Evolutionary conservation across 2,113 vertebrate genomes (phyloP).

Genomic region (Epinephelus cyanopodus): DNA sequence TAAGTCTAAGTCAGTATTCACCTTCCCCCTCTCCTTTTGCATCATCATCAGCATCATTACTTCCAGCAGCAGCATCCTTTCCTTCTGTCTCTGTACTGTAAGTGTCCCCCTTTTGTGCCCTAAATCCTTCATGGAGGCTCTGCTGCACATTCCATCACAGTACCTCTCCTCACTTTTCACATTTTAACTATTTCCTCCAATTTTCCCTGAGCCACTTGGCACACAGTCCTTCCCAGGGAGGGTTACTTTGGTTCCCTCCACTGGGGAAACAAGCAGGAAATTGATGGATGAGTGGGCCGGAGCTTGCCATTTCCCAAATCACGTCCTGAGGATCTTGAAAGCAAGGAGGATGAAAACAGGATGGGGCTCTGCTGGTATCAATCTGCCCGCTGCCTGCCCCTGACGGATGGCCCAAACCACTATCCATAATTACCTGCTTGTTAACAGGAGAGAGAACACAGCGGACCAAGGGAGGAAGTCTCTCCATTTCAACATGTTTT

Average conservation of each 20-base stretch:
- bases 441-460: conserved; percentile 70
- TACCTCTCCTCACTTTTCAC: conserved; percentile 12
- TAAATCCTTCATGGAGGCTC: conserved; percentile 13
- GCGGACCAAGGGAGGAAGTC: conserved; percentile 30
- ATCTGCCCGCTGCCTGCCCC: conserved; percentile 64
- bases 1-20: conserved; percentile 25
- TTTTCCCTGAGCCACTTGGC: conserved; percentile 10
- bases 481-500: neutral
- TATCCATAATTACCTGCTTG: conserved; percentile 81
- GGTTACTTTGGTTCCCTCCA: conserved; percentile 35
- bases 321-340: conserved; percentile 76
- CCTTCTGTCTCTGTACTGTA: neutral
- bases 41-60: conserved; percentile 24
- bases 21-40: neutral
- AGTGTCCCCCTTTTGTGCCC: neutral
- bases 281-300: conserved; percentile 76
- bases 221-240: conserved; percentile 13
- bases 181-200: conserved; percentile 39
- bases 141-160: conserved; percentile 11
- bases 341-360: conserved; percentile 69
- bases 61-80: neutral
- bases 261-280: conserved; percentile 60
- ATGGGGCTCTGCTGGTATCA: conserved; percentile 67
- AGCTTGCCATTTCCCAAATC: conserved; percentile 79
- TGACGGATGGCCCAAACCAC: conserved; percentile 76